Conservation (phyloP, 2,113 vertebrate species). For the Xiphias gladius region DNA sequence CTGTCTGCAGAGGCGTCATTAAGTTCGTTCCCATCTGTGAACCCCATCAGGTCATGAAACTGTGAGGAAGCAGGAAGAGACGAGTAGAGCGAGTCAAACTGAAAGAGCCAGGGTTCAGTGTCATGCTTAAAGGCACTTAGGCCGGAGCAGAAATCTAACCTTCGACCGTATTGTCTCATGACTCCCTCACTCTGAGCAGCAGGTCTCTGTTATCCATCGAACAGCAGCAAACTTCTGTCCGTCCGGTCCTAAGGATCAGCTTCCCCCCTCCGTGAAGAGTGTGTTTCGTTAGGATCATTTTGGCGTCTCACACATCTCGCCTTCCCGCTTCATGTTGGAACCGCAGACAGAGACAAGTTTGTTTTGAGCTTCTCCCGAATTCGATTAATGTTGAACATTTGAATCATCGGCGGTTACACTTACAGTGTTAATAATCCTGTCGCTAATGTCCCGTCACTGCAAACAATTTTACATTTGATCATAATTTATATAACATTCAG, state of each 20-base stretch:
- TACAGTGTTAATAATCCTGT: neutral
- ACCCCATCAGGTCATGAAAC: constrained; percentile 21
- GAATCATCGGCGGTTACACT: neutral
- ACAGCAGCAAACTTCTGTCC: neutral
- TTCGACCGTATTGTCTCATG: neutral
- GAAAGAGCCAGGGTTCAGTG: neutral
- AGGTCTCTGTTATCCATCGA: neutral
- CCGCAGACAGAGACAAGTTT: no score
- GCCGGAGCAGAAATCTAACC: neutral
- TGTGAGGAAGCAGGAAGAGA: neutral
- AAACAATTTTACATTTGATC: no score
- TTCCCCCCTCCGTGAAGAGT: no score
- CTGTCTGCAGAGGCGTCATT: constrained; percentile 33
- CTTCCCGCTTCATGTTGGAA: no score
- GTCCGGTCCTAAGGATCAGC: no score
- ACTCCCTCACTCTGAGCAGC: neutral
- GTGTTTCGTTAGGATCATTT: neutral
- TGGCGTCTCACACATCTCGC: no score
- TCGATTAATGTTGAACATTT: no score
- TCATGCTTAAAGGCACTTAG: neutral
- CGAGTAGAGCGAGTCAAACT: neutral
- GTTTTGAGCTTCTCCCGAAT: no score
- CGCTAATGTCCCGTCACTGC: no score
- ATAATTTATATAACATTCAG: no score
- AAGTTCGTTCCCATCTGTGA: constrained; percentile 39